phyloP scores from a whole-genome alignment of 2,797 vertebrate species.

The Pangasius djambal region DNA sequence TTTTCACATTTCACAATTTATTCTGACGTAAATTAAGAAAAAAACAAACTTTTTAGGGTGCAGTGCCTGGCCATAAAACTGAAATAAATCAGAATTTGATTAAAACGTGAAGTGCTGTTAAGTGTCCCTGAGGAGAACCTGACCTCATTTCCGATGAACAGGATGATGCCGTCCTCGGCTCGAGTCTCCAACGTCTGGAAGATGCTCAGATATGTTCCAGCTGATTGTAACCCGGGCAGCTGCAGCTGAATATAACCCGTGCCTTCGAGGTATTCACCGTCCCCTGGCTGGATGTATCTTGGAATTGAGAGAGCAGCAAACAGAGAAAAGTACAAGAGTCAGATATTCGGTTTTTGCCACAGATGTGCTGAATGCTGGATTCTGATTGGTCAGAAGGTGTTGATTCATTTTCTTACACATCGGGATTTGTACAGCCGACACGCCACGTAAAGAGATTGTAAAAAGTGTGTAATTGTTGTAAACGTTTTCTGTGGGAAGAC shows the following conservation, averaged over 20 bases:
- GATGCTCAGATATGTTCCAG: fast-evolving
- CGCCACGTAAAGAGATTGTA: too few relatives aligned
- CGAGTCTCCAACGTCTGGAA: constrained; percentile 30
- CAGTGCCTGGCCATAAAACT: background rate
- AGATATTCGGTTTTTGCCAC: background rate
- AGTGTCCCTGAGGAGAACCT: background rate
- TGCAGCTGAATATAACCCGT: constrained; percentile 68
- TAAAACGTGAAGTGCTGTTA: background rate
- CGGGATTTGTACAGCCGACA: background rate
- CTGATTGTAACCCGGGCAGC: fast-evolving
- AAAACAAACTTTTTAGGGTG: background rate
- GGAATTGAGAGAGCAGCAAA: background rate
- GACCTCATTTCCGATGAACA: constrained; percentile 69
- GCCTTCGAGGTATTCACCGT: constrained; percentile 68
- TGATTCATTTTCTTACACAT: background rate
- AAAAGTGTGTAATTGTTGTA: background rate
- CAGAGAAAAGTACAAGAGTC: background rate
- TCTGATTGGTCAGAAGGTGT: background rate
- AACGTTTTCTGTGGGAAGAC: background rate
- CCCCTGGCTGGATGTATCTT: constrained; percentile 61
- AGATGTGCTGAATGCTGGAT: background rate
- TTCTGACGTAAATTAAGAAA: background rate
- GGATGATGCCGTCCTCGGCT: constrained; percentile 70
- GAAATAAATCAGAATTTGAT: background rate
- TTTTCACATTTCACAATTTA: background rate